Evolutionary conservation across 2,888 invertebrate genomes (phyloP).

Genomic region (Exocentrus adspersus): DNA sequence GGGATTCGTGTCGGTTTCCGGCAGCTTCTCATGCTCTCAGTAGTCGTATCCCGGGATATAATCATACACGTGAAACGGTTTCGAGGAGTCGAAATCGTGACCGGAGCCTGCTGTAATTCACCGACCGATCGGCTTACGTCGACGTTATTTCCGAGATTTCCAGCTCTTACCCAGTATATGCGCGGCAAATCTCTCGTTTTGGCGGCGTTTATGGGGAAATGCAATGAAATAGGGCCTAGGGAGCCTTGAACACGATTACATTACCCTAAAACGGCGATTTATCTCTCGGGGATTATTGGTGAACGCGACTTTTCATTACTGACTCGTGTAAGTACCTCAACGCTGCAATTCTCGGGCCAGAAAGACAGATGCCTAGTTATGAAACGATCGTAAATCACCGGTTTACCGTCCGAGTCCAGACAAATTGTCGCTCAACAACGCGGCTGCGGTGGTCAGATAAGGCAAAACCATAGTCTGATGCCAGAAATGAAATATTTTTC

Average conservation of each 20-base stretch:
- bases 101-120: slow-evolving; percentile 37
- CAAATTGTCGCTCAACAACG: slow-evolving; percentile 1
- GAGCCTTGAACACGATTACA: slow-evolving; percentile 28
- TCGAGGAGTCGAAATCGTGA: slow-evolving; percentile 51
- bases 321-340: too few relatives aligned
- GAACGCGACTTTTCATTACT: too few relatives aligned
- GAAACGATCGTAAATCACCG: slow-evolving; percentile 22
- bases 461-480: neutral
- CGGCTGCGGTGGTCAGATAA: neutral
- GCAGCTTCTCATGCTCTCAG: slow-evolving; percentile 23
- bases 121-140: slow-evolving; percentile 37
- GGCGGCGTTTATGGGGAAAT: slow-evolving; percentile 35
- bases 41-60: slow-evolving; percentile 25
- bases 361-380: slow-evolving; percentile 23
- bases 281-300: slow-evolving; percentile 6
- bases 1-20: slow-evolving; percentile 29
- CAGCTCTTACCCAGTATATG: slow-evolving; percentile 12
- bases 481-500: too few relatives aligned
- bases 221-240: slow-evolving; percentile 28
- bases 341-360: too few relatives aligned
- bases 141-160: slow-evolving; percentile 34
- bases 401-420: slow-evolving; percentile 17
- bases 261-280: slow-evolving; percentile 30
- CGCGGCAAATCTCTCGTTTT: slow-evolving; percentile 31
- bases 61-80: slow-evolving; percentile 46